Conservation (phyloP, 2,888 invertebrate genomes). For the Punctoribates punctum region DNA sequence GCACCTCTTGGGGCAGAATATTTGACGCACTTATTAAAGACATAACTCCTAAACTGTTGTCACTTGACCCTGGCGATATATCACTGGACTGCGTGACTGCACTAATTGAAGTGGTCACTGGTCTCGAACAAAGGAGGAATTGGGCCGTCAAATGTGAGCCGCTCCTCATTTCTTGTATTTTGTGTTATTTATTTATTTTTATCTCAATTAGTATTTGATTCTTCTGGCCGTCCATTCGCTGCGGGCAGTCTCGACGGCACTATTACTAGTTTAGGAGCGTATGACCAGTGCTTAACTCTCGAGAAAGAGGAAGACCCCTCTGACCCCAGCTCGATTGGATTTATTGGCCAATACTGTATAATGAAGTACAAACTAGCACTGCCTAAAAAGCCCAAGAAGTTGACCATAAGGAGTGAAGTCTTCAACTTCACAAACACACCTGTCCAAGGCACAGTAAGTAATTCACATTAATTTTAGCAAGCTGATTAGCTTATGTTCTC, state of each 20-base stretch:
- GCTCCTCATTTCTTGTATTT: neutral
- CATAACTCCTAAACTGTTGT: neutral
- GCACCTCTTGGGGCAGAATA: constrained; percentile 4
- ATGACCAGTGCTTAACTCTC: constrained; percentile 43
- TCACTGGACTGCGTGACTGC: constrained; percentile 4
- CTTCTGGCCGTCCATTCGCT: neutral
- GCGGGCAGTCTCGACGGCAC: constrained; percentile 38
- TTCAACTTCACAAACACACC: constrained; percentile 42
- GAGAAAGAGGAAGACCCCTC: neutral
- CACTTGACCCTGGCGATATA: neutral
- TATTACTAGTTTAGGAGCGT: constrained; percentile 42
- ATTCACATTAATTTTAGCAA: neutral
- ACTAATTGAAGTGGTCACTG: neutral
- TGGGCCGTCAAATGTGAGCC: constrained; percentile 16
- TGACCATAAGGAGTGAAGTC: constrained; percentile 28
- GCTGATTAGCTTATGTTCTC: neutral
- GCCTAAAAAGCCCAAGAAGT: constrained; percentile 34
- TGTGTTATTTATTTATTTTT: no score
- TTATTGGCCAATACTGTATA: constrained; percentile 43
- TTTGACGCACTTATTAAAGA: constrained; percentile 4
- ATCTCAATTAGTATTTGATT: constrained; percentile 21
- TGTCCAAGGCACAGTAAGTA: constrained; percentile 37
- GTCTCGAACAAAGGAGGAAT: neutral
- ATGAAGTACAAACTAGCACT: constrained; percentile 34
- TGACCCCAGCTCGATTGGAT: no score